Conservation (phyloP, 2,888 invertebrate genomes). For the Nesidiocoris tenuis region DNA sequence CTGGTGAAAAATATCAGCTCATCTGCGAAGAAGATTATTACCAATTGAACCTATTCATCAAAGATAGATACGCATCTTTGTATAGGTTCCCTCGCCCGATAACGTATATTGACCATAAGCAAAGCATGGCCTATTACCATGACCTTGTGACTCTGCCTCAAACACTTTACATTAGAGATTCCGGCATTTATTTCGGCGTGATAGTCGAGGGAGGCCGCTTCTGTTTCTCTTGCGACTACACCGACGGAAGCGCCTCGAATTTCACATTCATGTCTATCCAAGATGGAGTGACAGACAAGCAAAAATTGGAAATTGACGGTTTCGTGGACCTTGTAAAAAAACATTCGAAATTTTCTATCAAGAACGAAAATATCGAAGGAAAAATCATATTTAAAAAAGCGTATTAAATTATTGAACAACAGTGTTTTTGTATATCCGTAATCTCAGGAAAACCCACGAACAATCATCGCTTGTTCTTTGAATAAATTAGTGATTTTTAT, state of each 20-base stretch:
- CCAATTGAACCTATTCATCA: slow-evolving; percentile 14
- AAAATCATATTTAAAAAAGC: background rate
- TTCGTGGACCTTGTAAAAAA: background rate
- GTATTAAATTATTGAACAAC: background rate
- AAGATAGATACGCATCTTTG: background rate
- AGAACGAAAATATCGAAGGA: background rate
- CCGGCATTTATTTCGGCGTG: slow-evolving; percentile 4
- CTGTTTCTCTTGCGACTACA: slow-evolving; percentile 25
- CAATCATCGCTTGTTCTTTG: no score
- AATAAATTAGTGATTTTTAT: no score
- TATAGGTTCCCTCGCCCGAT: slow-evolving; percentile 14
- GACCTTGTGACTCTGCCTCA: background rate
- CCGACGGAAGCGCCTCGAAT: background rate
- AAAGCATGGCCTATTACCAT: slow-evolving; percentile 9
- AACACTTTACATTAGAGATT: slow-evolving; percentile 1
- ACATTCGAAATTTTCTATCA: background rate
- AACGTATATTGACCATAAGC: background rate
- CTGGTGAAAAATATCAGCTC: slow-evolving; percentile 10
- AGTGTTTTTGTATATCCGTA: no score
- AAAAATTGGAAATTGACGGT: background rate
- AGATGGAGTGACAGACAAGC: background rate
- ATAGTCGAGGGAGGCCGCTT: background rate
- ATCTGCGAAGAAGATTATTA: background rate
- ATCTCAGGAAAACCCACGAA: no score
- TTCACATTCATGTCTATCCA: background rate